Percentiles rank a stretch among this genome's conserved stretches.
These are phyloP conservation scores for Ictalurus punctatus DNA, from an alignment of 2,113 vertebrate species.

Conservation along the genomic window DNA sequence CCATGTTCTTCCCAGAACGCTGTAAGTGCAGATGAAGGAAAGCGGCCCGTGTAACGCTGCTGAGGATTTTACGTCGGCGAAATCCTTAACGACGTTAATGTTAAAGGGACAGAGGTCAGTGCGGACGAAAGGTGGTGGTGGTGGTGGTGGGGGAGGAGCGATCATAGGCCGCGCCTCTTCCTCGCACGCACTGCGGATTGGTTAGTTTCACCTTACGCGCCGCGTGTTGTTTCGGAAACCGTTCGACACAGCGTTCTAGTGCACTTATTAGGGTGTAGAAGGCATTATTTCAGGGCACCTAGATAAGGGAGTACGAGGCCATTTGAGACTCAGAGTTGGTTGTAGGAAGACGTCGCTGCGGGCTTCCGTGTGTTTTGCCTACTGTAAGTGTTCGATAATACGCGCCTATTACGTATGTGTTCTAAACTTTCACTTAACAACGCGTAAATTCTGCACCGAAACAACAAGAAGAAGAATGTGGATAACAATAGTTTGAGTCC, in stretches of 20 bases:
- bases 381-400: not conserved
- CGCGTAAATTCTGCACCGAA: not conserved
- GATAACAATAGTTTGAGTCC: not conserved
- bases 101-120: conserved; percentile 64
- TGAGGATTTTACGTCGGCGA: conserved; percentile 36
- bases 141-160: too few relatives aligned
- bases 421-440: not conserved
- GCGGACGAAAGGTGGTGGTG: conserved; percentile 47
- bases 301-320: not conserved
- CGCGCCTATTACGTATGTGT: fast-evolving
- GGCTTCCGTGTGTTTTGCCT: not conserved
- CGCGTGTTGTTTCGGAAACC: not conserved
- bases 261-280: not conserved
- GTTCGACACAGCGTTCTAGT: not conserved
- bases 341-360: not conserved
- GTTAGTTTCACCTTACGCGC: not conserved
- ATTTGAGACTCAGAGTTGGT: not conserved
- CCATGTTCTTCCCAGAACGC: conserved; percentile 71
- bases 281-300: not conserved
- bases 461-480: not conserved
- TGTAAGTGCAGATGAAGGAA: not conserved
- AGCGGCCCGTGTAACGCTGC: not conserved
- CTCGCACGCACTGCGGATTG: not conserved
- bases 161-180: not conserved
- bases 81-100: not conserved